A percentile compares a stretch with the other conserved stretches of the same genome.
These are phyloP conservation scores for Tupaia chinensis DNA, from an alignment of 2,113 vertebrate species.

Conservation along the genomic window DNA sequence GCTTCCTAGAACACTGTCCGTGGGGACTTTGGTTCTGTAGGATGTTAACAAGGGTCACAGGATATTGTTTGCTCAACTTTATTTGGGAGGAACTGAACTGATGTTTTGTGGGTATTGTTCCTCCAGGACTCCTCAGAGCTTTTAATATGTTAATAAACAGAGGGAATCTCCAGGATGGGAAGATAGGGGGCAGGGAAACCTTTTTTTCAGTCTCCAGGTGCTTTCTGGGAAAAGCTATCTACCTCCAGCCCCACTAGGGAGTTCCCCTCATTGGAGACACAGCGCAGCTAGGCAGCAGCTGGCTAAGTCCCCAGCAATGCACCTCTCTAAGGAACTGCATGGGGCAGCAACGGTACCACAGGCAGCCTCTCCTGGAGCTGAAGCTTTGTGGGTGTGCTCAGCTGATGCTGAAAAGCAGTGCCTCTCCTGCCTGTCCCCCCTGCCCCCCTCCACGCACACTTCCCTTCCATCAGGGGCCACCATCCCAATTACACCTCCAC, in stretches of 20 bases:
- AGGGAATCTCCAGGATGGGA: not conserved
- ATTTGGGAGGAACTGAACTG: not conserved
- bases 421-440: not conserved
- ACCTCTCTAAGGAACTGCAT: not conserved
- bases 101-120: not conserved
- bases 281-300: not conserved
- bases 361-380: not conserved
- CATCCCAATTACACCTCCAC: not conserved
- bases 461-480: no score
- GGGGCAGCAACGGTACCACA: not conserved
- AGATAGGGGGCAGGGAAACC: not conserved
- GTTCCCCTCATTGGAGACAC: fast-evolving
- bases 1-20: not conserved
- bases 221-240: not conserved
- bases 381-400: not conserved
- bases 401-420: fast-evolving
- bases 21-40: not conserved
- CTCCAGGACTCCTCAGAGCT: not conserved
- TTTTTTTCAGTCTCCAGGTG: not conserved
- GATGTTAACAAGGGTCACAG: not conserved
- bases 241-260: not conserved
- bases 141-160: not conserved
- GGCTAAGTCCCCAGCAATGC: not conserved
- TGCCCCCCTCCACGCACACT: not conserved
- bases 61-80: not conserved